phyloP scores from a whole-genome alignment of 2,888 invertebrate genomes.

The Smittia sp. region DNA sequence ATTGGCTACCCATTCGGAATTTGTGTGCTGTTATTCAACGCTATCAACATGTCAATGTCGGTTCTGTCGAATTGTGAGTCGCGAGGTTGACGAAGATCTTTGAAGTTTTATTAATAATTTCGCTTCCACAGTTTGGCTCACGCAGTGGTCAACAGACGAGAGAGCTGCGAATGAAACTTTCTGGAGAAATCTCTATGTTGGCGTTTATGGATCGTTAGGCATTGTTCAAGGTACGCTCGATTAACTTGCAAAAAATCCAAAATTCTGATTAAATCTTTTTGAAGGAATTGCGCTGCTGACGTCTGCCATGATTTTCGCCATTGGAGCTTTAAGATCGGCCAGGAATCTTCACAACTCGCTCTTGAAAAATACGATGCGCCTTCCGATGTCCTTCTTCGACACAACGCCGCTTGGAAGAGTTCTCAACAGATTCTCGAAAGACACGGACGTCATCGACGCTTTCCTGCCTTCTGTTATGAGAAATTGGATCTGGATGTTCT shows the following conservation, averaged over 20 bases:
- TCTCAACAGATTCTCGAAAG: slow-evolving; percentile 61
- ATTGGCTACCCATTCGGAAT: slow-evolving; percentile 13
- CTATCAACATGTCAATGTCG: slow-evolving; percentile 24
- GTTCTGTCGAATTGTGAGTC: slow-evolving; percentile 39
- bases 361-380: slow-evolving; percentile 55
- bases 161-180: slow-evolving; percentile 56
- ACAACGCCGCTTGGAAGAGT: slow-evolving; percentile 61
- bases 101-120: background rate
- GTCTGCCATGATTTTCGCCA: slow-evolving; percentile 56
- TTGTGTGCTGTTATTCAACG: background rate
- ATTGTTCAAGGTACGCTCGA: slow-evolving; percentile 46
- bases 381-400: slow-evolving; percentile 61
- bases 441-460: slow-evolving; percentile 59
- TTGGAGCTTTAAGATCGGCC: slow-evolving; percentile 56
- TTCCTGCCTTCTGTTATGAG: slow-evolving; percentile 50
- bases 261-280: background rate
- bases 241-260: background rate
- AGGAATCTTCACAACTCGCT: slow-evolving; percentile 52
- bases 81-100: background rate
- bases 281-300: slow-evolving; percentile 1
- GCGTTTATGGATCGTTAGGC: slow-evolving; percentile 52
- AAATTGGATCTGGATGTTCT: slow-evolving; percentile 28
- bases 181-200: slow-evolving; percentile 51
- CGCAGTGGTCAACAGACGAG: slow-evolving; percentile 74
- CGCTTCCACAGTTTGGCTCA: slow-evolving; percentile 64